Conservation (phyloP, 2,113 vertebrate species). For the Campylorhamphus procurvoides region DNA sequence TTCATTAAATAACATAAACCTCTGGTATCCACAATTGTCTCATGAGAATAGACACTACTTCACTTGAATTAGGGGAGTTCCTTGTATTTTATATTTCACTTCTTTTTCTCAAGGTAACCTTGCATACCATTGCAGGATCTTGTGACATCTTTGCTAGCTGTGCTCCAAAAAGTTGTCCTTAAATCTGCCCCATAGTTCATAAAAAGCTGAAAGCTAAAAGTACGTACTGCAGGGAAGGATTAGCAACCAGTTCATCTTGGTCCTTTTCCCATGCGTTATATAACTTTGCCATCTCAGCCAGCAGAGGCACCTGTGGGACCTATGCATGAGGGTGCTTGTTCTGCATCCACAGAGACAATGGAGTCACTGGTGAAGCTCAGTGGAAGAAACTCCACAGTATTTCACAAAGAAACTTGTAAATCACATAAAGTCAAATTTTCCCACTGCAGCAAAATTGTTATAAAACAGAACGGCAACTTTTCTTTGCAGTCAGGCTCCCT, state of each 20-base stretch:
- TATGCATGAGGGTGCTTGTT: background rate
- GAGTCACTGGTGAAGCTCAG: background rate
- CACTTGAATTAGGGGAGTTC: background rate
- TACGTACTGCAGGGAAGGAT: background rate
- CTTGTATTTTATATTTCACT: background rate
- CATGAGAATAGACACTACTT: background rate
- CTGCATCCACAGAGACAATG: rapidly evolving
- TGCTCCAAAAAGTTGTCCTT: background rate
- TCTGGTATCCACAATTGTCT: background rate
- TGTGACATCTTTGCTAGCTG: background rate
- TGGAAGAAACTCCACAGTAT: background rate
- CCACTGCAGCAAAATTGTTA: background rate
- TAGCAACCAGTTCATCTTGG: background rate
- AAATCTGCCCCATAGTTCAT: background rate
- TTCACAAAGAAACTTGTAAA: background rate
- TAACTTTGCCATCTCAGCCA: background rate
- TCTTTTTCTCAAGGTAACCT: background rate
- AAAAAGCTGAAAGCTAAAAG: background rate
- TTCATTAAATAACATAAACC: background rate
- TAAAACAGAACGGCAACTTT: background rate
- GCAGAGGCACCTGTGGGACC: background rate
- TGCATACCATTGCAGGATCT: rapidly evolving
- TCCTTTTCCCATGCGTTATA: background rate
- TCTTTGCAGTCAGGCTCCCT: background rate
- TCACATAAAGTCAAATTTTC: background rate